Base-by-base conservation (phyloP, 1,140 invertebrate genomes). In the Augochlora pura region DNA sequence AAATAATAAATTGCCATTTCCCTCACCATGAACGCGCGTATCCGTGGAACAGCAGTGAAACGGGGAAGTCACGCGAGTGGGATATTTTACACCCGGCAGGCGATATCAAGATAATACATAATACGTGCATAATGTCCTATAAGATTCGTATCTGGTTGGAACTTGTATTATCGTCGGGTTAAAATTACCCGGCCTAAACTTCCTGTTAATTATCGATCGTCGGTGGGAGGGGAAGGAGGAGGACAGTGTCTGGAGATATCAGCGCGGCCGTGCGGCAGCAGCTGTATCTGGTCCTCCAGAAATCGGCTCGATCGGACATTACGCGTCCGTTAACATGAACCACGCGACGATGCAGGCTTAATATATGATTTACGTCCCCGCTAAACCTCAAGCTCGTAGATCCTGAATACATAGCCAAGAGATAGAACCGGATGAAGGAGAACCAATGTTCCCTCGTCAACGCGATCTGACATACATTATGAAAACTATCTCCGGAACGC, bases 331-430 rank as follows among this genome's bases (percentile, higher is more conserved):
- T 85, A 85, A 85, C 84, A 82, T 49, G 79, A 62, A 25, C 70
- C 79, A 74, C 42, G n/a, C 27, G 74, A 72, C 49, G 83, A 85
- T 67, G 42, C 79, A 62, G 59, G 84, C 70, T 87, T 88, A 87
- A 87, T 86, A 82, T 86, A 86, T 88, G 87, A 88, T 88, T 87
- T 88, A 88, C 74, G 77, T 67, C 65, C 66, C 42, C 71, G 75
- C 76, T 84, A 87, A 85, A 81, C 82, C 60, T 65, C 57, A 39
- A 59, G 81, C 69, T 72, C 75, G 21, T 81, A 82, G 54, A 85
- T 85, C 78, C 46, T 49, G 69, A 39, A 59, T 82, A 82, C 71
- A 67, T 66, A 27, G 46, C 67, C 46, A 67, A 32, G 6, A 63
- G 38, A 49, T 59, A 54, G 66, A 32, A 32, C 59, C 42, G 57